Evolutionary conservation across 2,797 vertebrate species (phyloP).

Genomic region (Lindbergichthys nudifrons): DNA sequence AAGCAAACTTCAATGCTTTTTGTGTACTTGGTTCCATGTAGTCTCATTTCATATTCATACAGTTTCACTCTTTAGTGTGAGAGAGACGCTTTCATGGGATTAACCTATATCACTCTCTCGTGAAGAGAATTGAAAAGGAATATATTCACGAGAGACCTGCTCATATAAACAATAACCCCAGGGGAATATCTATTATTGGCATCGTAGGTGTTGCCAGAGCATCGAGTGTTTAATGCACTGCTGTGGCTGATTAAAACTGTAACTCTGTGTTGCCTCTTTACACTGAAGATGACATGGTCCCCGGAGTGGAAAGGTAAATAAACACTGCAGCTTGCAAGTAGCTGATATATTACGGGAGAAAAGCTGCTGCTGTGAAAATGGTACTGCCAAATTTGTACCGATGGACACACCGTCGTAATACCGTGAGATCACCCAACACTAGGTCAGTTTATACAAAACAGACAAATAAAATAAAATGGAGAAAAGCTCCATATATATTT

Average conservation of each 20-base stretch:
- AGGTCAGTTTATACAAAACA: too few relatives aligned
- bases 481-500: too few relatives aligned
- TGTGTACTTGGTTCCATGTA: conserved; percentile 1
- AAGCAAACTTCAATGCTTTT: background rate
- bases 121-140: conserved; percentile 1
- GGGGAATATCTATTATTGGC: conserved; percentile 26
- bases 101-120: conserved; percentile 21
- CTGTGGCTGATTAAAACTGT: conserved; percentile 62
- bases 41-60: background rate
- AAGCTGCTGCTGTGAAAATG: too few relatives aligned
- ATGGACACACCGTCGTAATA: too few relatives aligned
- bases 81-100: conserved; percentile 1
- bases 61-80: background rate
- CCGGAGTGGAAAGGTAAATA: conserved; percentile 5
- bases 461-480: too few relatives aligned
- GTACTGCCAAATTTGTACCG: too few relatives aligned
- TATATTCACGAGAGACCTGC: conserved; percentile 9
- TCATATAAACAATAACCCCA: conserved; percentile 11
- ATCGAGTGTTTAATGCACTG: conserved; percentile 37
- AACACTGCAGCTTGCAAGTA: conserved; percentile 8
- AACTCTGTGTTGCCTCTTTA: conserved; percentile 13
- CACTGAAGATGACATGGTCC: conserved; percentile 12
- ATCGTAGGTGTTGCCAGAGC: conserved; percentile 30
- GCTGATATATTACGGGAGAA: background rate
- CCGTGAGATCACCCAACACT: too few relatives aligned